Conservation (phyloP, 2,888 invertebrate genomes). For the Apocheima hispidaria region DNA sequence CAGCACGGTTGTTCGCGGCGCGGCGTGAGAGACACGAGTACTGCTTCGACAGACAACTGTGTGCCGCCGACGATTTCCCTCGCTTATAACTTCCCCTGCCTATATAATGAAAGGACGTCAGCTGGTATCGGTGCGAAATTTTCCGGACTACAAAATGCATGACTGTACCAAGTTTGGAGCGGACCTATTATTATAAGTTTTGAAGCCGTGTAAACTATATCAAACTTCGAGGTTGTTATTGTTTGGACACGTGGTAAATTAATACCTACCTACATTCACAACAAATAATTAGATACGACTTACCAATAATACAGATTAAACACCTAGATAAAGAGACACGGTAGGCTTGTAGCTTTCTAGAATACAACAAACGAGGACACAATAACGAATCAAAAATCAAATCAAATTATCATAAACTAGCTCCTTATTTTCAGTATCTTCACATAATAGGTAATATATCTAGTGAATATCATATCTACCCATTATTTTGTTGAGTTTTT, state of each 20-base stretch:
- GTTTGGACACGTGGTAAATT: not conserved
- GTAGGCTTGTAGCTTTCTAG: slow-evolving; percentile 30
- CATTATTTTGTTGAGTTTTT: too few species aligned
- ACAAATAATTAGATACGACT: too few species aligned
- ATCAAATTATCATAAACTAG: too few species aligned
- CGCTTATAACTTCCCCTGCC: slow-evolving; percentile 72
- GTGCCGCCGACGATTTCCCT: slow-evolving; percentile 63
- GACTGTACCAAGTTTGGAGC: slow-evolving; percentile 13
- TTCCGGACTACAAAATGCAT: slow-evolving; percentile 62
- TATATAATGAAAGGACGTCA: slow-evolving; percentile 67
- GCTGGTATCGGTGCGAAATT: slow-evolving; percentile 68
- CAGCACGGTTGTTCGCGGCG: slow-evolving; percentile 15
- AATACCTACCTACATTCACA: not conserved
- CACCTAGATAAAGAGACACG: slow-evolving; percentile 21
- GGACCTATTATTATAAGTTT: not conserved
- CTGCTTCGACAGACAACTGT: slow-evolving; percentile 65
- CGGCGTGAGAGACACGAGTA: slow-evolving; percentile 16
- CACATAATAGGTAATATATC: too few species aligned
- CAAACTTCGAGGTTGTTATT: slow-evolving; percentile 2
- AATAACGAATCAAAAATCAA: too few species aligned
- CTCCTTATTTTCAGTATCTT: too few species aligned
- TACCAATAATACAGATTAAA: too few species aligned
- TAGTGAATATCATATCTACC: too few species aligned
- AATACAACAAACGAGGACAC: too few species aligned
- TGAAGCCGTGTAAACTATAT: not conserved